Conservation (phyloP, 2,797 vertebrate genomes). For the Hyperoplus immaculatus region DNA sequence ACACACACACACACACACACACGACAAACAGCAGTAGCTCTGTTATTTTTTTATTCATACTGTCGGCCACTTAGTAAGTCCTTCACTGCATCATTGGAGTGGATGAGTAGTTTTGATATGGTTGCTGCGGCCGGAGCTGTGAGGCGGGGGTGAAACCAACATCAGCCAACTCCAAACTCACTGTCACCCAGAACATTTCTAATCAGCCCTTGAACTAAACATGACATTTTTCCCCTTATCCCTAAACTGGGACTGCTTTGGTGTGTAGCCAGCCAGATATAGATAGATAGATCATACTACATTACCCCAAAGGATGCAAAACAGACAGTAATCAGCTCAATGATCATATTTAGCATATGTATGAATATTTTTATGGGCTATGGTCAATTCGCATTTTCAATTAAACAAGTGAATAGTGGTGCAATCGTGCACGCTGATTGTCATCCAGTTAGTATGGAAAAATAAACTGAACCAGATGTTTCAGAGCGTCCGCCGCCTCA, state of each 20-base stretch:
- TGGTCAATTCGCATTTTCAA: slow-evolving; percentile 7
- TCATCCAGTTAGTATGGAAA: slow-evolving; percentile 14
- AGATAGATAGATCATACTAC: not conserved
- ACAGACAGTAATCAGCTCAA: not conserved
- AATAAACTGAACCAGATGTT: slow-evolving; percentile 17
- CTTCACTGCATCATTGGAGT: slow-evolving; percentile 46
- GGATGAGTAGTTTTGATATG: slow-evolving; percentile 57
- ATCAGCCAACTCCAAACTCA: slow-evolving; percentile 14
- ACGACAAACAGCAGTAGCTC: slow-evolving; percentile 16
- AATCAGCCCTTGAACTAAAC: slow-evolving; percentile 37
- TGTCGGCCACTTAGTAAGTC: slow-evolving; percentile 50
- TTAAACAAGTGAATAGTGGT: not conserved
- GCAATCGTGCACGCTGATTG: not conserved
- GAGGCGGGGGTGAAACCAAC: slow-evolving; percentile 36
- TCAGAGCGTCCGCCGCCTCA: not conserved
- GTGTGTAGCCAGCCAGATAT: not conserved
- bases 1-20: not conserved
- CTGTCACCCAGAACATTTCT: slow-evolving; percentile 35
- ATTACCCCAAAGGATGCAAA: slow-evolving; percentile 17
- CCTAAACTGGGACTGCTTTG: slow-evolving; percentile 4
- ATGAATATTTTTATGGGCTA: not conserved
- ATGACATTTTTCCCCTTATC: slow-evolving; percentile 48
- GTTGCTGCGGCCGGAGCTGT: slow-evolving; percentile 39
- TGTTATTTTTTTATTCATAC: slow-evolving; percentile 25
- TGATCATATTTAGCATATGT: not conserved